Percentiles rank a stretch among this genome's conserved stretches.
These are phyloP conservation scores for Phodopus roborovskii DNA, from an alignment of 2,113 vertebrate genomes.

Conservation along the genomic window DNA sequence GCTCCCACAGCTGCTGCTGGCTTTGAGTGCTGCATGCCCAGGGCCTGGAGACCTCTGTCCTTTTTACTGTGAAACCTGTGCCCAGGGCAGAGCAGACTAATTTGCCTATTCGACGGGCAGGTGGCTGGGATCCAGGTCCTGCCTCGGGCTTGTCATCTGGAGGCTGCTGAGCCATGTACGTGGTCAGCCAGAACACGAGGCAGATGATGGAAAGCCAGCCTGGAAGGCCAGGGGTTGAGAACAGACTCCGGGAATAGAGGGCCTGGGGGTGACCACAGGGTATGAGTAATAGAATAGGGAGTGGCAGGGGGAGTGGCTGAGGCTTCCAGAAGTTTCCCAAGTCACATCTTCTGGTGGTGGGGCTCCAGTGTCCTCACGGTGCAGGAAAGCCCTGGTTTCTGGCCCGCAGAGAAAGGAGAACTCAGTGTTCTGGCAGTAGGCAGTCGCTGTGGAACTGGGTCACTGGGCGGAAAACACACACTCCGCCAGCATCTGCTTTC, in stretches of 20 bases:
- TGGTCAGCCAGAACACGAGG: neutral
- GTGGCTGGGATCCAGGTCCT: neutral
- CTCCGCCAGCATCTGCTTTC: neutral
- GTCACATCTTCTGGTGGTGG: neutral
- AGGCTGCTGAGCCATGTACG: rapidly evolving
- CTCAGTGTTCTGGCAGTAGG: neutral
- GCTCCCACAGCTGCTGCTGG: too few relatives aligned
- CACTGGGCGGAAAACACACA: neutral
- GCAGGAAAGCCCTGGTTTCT: neutral
- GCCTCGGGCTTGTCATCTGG: neutral
- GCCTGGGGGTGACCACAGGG: neutral
- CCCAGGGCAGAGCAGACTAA: neutral
- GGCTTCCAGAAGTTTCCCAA: neutral
- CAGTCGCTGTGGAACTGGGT: neutral
- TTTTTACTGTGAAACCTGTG: neutral
- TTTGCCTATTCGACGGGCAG: neutral
- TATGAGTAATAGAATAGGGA: too few relatives aligned
- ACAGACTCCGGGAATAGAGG: neutral
- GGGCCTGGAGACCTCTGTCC: neutral
- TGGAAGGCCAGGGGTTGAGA: neutral
- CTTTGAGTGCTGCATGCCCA: too few relatives aligned
- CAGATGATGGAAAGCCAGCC: too few relatives aligned
- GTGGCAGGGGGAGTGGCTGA: neutral
- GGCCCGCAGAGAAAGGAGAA: neutral
- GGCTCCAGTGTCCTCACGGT: neutral